Evolutionary conservation across 2,888 invertebrate genomes (phyloP).

Genomic region (Vanessa cardui): DNA sequence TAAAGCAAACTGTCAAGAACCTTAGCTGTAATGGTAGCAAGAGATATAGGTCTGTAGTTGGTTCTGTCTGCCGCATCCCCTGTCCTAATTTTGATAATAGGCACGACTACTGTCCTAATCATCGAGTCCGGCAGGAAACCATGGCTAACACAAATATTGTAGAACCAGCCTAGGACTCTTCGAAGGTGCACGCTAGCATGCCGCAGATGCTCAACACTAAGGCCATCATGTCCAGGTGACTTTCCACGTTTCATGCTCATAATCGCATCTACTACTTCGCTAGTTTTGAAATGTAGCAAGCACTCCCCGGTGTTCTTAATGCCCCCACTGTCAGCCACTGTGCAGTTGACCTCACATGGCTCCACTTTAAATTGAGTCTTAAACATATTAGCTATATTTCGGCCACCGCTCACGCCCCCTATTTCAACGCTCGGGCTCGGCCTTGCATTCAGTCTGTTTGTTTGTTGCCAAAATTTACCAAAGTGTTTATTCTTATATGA

Average conservation of each 20-base stretch:
- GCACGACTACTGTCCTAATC: neutral
- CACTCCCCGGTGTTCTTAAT: neutral
- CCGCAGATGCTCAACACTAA: slow-evolving; percentile 30
- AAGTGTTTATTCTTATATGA: slow-evolving; percentile 25
- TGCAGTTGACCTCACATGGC: neutral
- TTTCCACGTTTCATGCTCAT: slow-evolving; percentile 21
- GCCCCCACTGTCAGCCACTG: neutral
- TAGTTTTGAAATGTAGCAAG: neutral
- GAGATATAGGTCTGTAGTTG: slow-evolving; percentile 37
- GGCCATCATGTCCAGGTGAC: slow-evolving; percentile 31
- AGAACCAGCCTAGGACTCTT: slow-evolving; percentile 21
- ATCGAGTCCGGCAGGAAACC: neutral
- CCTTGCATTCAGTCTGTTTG: neutral
- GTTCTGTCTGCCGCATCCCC: slow-evolving; percentile 10
- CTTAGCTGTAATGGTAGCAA: slow-evolving; percentile 30
- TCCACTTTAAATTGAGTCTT: slow-evolving; percentile 6
- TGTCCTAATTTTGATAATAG: slow-evolving; percentile 11
- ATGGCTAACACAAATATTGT: slow-evolving; percentile 16
- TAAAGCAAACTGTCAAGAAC: slow-evolving; percentile 7
- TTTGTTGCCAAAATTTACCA: slow-evolving; percentile 37
- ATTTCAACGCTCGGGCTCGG: neutral
- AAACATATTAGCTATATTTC: slow-evolving; percentile 15
- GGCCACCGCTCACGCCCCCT: slow-evolving; percentile 4
- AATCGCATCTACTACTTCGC: slow-evolving; percentile 3
- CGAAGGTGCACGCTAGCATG: slow-evolving; percentile 20